Evolutionary conservation across 2,888 invertebrate genomes (phyloP).

Genomic region (Synergus laeviventris): DNA sequence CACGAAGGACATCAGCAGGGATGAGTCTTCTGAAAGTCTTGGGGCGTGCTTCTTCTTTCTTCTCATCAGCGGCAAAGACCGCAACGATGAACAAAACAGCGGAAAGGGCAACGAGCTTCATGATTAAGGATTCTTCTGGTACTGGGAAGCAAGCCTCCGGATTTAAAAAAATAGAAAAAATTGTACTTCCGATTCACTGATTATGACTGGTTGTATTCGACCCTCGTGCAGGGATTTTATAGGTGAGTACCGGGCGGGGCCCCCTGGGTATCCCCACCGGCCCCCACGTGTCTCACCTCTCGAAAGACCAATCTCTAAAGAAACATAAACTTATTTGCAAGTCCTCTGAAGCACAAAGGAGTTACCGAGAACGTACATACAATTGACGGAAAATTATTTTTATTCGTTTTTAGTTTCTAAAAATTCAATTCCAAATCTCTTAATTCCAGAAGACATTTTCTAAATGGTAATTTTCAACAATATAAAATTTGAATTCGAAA

Average conservation of each 20-base stretch:
- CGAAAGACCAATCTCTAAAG: conserved; percentile 54
- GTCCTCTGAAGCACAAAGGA: conserved; percentile 7
- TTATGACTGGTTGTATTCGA: conserved; percentile 73
- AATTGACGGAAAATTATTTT: neutral
- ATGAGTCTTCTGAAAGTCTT: conserved; percentile 89
- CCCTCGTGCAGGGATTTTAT: conserved; percentile 70
- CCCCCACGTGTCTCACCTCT: conserved; percentile 51
- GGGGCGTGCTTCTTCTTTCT: conserved; percentile 78
- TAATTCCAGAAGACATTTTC: neutral
- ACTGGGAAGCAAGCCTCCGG: conserved; percentile 1
- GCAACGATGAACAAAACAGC: conserved; percentile 79
- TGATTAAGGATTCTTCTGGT: conserved; percentile 52
- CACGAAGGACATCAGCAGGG: conserved; percentile 93
- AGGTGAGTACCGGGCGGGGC: conserved; percentile 69
- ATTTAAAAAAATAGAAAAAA: conserved; percentile 46
- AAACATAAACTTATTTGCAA: conserved; percentile 45
- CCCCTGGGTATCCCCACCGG: conserved; percentile 53
- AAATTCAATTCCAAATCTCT: neutral
- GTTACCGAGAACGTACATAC: conserved; percentile 13
- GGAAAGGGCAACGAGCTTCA: conserved; percentile 77
- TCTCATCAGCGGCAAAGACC: conserved; percentile 76
- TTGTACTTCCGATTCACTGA: conserved; percentile 62
- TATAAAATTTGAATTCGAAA: too few species aligned
- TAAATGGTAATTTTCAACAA: neutral
- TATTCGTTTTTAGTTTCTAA: neutral